These are phyloP conservation scores for Betta splendens DNA, from an alignment of 2,797 vertebrate species.

Conservation along the genomic window DNA sequence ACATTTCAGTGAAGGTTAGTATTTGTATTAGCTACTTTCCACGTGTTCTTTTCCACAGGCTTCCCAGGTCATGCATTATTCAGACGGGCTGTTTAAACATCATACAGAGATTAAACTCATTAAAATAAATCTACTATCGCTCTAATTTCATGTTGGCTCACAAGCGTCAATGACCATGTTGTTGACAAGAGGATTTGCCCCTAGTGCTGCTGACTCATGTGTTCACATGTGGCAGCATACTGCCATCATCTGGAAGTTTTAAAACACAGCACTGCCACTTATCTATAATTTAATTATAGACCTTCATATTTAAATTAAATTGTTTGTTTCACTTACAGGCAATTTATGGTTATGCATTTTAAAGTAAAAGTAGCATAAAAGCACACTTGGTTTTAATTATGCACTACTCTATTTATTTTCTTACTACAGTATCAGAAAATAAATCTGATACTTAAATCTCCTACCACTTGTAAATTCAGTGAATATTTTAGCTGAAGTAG, in stretches of 20 bases:
- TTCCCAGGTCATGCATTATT: conserved; percentile 23
- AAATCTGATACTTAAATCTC: background rate
- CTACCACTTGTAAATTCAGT: background rate
- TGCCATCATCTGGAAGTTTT: conserved; percentile 67
- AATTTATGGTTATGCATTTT: background rate
- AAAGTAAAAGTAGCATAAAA: no score
- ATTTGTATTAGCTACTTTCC: conserved; percentile 21
- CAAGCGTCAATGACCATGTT: conserved; percentile 25
- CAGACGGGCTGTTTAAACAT: conserved; percentile 19
- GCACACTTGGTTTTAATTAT: background rate
- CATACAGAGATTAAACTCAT: conserved; percentile 38
- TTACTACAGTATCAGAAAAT: no score
- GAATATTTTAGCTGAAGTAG: background rate
- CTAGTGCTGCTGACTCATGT: conserved; percentile 20
- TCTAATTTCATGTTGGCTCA: conserved; percentile 42
- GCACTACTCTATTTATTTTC: background rate
- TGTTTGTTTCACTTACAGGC: background rate
- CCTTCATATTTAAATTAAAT: background rate
- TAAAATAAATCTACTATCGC: conserved; percentile 47
- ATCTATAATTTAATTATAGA: background rate
- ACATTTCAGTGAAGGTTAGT: conserved; percentile 6
- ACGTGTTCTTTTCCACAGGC: background rate
- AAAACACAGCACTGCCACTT: background rate
- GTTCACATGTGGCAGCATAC: conserved; percentile 52
- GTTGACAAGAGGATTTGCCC: conserved; percentile 16